Percentiles rank a stretch among this genome's conserved stretches.
Evolutionary conservation across 2,113 vertebrate genomes (phyloP).

Genomic region (Chelonoidis abingdonii): DNA sequence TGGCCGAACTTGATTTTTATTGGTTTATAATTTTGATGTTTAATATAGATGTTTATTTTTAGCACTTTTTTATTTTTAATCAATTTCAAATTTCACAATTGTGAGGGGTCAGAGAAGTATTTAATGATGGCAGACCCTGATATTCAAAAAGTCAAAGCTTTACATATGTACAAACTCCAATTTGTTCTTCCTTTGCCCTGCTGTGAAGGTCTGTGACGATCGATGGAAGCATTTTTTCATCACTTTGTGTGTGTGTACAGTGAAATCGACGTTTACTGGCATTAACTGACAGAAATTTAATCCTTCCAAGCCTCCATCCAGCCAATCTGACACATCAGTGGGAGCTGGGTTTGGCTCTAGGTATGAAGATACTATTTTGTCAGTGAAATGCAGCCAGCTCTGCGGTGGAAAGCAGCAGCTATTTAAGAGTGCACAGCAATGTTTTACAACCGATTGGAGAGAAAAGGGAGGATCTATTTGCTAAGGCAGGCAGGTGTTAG

Average conservation of each 20-base stretch:
- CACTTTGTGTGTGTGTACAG: too few relatives aligned
- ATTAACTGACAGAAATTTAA: not conserved
- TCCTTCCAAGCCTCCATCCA: not conserved
- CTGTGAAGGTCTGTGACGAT: too few relatives aligned
- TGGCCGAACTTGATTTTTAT: not conserved
- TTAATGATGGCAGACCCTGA: too few relatives aligned
- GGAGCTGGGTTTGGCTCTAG: constrained; percentile 19
- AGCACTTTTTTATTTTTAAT: too few relatives aligned
- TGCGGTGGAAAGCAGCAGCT: not conserved
- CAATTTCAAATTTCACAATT: too few relatives aligned
- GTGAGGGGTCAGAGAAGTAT: too few relatives aligned
- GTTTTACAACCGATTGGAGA: not conserved
- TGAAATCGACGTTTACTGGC: too few relatives aligned
- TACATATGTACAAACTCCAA: too few relatives aligned
- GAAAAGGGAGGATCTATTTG: not conserved
- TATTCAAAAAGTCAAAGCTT: too few relatives aligned
- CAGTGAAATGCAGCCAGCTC: accelerated
- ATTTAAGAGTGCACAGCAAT: not conserved
- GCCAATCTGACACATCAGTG: not conserved
- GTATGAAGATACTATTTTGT: not conserved
- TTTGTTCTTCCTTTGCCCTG: too few relatives aligned
- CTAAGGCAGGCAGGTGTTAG: not conserved
- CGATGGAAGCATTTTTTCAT: too few relatives aligned
- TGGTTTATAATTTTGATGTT: not conserved
- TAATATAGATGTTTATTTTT: not conserved